These are phyloP conservation scores for Philopotamus ludificatus DNA, from an alignment of 1,140 invertebrate species.

Conservation along the genomic window DNA sequence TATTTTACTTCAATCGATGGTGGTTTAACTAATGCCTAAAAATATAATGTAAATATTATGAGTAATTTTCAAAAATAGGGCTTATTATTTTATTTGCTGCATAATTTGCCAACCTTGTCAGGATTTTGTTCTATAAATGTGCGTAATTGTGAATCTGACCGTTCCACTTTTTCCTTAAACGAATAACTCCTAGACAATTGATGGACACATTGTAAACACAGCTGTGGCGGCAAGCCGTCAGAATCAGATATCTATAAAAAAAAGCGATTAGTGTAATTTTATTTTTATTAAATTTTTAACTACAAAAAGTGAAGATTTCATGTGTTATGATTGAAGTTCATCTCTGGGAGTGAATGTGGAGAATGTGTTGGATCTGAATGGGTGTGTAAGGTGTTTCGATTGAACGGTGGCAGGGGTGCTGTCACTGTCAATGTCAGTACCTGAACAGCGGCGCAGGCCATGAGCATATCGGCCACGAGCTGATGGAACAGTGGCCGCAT, in stretches of 20 bases:
- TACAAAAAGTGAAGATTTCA: too few relatives aligned
- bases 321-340: too few relatives aligned
- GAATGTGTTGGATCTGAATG: too few relatives aligned
- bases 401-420: too few relatives aligned
- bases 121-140: constrained; percentile 39
- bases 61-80: neutral
- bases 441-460: constrained; percentile 60
- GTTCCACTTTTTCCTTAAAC: constrained; percentile 59
- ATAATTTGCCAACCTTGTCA: constrained; percentile 22
- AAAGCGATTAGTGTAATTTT: neutral
- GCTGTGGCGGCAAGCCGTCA: constrained; percentile 58
- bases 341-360: too few relatives aligned
- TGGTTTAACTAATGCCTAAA: constrained; percentile 17
- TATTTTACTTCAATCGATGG: neutral
- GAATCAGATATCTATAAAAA: constrained; percentile 51
- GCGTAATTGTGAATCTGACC: constrained; percentile 56
- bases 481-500: constrained; percentile 62
- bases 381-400: too few relatives aligned
- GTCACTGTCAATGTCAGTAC: too few relatives aligned
- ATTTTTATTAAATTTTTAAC: too few relatives aligned
- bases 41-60: neutral
- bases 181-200: constrained; percentile 59
- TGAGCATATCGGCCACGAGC: constrained; percentile 61
- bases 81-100: neutral
- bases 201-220: constrained; percentile 62